These are phyloP conservation scores for Siniperca obscura DNA, from an alignment of 2,797 vertebrate species.

Conservation along the genomic window DNA sequence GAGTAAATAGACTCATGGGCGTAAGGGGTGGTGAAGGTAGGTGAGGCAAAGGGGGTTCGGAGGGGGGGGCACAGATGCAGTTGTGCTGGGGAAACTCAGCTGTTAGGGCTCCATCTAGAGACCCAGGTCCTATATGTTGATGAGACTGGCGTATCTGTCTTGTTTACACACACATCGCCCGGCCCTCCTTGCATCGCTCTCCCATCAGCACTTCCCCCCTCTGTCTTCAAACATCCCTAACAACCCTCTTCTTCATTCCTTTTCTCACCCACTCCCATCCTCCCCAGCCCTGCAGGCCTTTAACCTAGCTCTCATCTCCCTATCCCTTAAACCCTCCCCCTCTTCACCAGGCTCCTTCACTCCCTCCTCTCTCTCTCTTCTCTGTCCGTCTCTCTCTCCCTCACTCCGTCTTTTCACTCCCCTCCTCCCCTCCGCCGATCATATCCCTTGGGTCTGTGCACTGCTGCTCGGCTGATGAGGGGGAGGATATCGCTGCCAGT, in stretches of 20 bases:
- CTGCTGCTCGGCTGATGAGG: constrained; percentile 79
- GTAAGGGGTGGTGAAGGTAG: constrained; percentile 77
- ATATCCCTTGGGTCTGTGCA: constrained; percentile 77
- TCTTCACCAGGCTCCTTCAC: constrained; percentile 55
- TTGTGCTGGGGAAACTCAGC: constrained; percentile 76
- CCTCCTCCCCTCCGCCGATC: constrained; percentile 69
- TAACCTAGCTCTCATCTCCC: constrained; percentile 78
- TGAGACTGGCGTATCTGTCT: constrained; percentile 69
- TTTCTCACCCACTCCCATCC: constrained; percentile 68
- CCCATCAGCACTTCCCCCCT: constrained; percentile 70
- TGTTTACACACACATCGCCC: constrained; percentile 60
- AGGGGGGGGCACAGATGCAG: constrained; percentile 64
- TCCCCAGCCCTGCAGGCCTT: constrained; percentile 80
- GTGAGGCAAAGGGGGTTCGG: constrained; percentile 57
- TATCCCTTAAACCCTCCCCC: constrained; percentile 72
- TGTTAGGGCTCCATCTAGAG: constrained; percentile 76
- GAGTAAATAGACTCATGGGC: constrained; percentile 86
- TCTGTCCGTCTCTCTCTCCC: constrained; percentile 31
- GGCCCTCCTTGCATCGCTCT: constrained; percentile 52
- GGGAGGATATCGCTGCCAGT: constrained; percentile 83
- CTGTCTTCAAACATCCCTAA: constrained; percentile 82
- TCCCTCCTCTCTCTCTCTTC: constrained; percentile 35
- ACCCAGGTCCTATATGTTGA: constrained; percentile 78
- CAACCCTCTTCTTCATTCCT: constrained; percentile 74
- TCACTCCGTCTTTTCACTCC: constrained; percentile 49